Conservation (phyloP, 64 coral and sea anemone species). For the Montipora efflorescens region DNA sequence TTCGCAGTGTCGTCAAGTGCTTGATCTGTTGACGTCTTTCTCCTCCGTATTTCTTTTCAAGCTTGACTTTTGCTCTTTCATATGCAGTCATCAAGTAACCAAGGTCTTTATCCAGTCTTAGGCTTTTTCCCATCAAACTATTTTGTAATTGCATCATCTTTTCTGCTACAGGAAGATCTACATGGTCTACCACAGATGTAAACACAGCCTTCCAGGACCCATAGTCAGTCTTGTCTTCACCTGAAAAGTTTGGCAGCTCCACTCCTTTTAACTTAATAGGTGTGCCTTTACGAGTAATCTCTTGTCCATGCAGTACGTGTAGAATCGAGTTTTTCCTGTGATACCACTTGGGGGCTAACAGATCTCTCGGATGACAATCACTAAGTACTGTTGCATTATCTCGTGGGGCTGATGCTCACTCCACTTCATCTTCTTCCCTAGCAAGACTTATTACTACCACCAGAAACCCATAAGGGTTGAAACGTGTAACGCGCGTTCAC, state of each 20-base stretch:
- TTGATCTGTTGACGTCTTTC: conserved; percentile 51
- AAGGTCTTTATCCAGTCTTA: conserved; percentile 44
- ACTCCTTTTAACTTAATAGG: conserved; percentile 72
- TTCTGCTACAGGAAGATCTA: conserved; percentile 52
- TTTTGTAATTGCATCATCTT: conserved; percentile 64
- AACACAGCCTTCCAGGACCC: conserved; percentile 68
- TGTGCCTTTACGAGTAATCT: neutral
- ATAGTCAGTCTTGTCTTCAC: conserved; percentile 67
- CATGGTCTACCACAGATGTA: conserved; percentile 33
- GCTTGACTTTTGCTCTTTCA: conserved; percentile 43
- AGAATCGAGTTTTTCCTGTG: neutral
- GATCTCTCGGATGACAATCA: neutral
- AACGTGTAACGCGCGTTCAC: too few relatives aligned
- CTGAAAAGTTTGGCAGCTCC: conserved; percentile 60
- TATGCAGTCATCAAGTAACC: conserved; percentile 57
- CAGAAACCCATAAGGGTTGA: too few relatives aligned
- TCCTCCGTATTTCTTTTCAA: conserved; percentile 64
- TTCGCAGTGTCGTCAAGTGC: conserved; percentile 48
- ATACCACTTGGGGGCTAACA: too few relatives aligned
- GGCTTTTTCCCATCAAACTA: conserved; percentile 36
- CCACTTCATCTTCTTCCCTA: conserved; percentile 16
- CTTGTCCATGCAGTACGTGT: neutral
- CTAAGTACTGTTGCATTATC: neutral
- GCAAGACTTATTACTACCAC: neutral
- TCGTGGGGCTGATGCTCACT: neutral